Conservation (phyloP, 1,140 invertebrate species). For the Drosophila oshimai region DNA sequence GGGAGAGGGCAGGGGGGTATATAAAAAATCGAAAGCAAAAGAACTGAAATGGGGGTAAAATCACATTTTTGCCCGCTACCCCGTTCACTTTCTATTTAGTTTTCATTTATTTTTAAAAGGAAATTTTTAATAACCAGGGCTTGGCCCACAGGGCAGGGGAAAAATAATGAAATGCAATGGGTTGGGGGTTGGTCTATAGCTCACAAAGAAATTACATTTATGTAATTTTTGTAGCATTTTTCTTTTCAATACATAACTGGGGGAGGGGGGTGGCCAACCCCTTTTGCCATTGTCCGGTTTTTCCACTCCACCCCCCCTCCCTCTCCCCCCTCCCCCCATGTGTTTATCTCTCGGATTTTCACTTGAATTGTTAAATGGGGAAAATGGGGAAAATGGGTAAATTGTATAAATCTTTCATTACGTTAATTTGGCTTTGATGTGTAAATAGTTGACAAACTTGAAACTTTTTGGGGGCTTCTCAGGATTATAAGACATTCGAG, state of each 20-base stretch:
- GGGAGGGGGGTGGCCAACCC: constrained; percentile 15
- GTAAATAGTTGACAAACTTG: constrained; percentile 27
- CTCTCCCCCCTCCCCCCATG: neutral
- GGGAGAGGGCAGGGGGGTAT: neutral
- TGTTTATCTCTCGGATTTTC: constrained; percentile 21
- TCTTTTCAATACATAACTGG: constrained; percentile 4
- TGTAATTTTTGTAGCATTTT: constrained; percentile 56
- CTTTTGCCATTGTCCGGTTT: constrained; percentile 21
- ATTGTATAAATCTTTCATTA: constrained; percentile 68
- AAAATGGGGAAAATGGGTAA: constrained; percentile 2
- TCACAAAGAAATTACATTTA: constrained; percentile 55
- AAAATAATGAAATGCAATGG: neutral
- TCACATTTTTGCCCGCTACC: constrained; percentile 57
- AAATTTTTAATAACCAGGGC: constrained; percentile 77
- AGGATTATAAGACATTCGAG: neutral
- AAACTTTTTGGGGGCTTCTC: neutral
- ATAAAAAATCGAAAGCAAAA: constrained; percentile 7
- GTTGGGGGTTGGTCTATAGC: constrained; percentile 8
- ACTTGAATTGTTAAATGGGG: constrained; percentile 21
- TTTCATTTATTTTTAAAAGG: constrained; percentile 78
- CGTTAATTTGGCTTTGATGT: constrained; percentile 66
- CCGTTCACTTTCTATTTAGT: constrained; percentile 67
- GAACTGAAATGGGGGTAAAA: constrained; percentile 66
- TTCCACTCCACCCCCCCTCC: neutral
- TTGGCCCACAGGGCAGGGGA: constrained; percentile 7